Conservation (phyloP, 1,140 invertebrate genomes). For the Ladona fulva region DNA sequence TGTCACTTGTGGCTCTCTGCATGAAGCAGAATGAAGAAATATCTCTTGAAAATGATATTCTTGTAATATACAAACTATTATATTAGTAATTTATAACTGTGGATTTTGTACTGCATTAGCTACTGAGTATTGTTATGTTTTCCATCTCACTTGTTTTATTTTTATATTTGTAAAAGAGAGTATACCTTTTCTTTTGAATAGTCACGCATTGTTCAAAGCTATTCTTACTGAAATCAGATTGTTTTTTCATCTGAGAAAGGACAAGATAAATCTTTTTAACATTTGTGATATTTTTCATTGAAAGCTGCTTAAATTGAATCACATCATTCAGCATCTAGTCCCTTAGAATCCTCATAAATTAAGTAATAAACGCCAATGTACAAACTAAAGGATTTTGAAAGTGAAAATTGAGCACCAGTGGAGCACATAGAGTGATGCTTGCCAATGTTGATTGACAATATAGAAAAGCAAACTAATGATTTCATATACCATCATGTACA, state of each 20-base stretch:
- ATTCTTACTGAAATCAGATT: background rate
- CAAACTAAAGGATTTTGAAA: background rate
- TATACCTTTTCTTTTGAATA: background rate
- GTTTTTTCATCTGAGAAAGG: background rate
- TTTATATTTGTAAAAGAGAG: background rate
- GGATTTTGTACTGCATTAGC: background rate
- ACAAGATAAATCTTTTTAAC: background rate
- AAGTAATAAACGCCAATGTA: background rate
- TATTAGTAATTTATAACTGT: conserved; percentile 5
- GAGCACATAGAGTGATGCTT: conserved; percentile 2
- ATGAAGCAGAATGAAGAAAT: conserved; percentile 2
- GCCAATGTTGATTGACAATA: conserved; percentile 3
- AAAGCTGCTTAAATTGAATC: background rate
- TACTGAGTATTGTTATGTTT: conserved; percentile 10
- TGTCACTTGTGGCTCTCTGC: conserved; percentile 1
- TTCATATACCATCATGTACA: background rate
- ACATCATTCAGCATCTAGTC: background rate
- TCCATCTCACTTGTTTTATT: conserved; percentile 10
- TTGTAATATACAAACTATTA: conserved; percentile 9
- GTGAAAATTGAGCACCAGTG: background rate
- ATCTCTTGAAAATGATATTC: conserved; percentile 10
- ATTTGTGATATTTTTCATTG: conserved; percentile 8
- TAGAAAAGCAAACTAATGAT: background rate
- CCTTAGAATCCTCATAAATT: background rate
- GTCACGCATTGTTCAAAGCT: background rate